phyloP scores from a whole-genome alignment of 2,888 invertebrate genomes.

The Catocala sponsa region DNA sequence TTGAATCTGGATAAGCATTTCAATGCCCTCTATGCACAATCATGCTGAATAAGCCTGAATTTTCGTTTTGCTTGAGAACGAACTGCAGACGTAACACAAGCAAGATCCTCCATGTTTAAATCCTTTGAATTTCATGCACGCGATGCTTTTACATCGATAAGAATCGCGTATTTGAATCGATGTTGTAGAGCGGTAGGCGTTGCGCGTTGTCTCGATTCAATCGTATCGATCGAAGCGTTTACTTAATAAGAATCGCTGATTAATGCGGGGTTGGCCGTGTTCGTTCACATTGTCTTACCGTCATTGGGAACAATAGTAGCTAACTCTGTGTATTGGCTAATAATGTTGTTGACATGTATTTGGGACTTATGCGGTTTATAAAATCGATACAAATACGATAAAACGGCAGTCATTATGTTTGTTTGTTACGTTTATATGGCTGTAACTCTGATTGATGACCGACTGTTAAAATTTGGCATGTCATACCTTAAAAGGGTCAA shows the following conservation, averaged over 20 bases:
- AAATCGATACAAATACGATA: too few species aligned
- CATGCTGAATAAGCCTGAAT: background rate
- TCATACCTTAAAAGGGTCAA: too few species aligned
- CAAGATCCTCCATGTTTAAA: background rate
- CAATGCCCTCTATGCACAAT: too few species aligned
- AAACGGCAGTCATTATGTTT: too few species aligned
- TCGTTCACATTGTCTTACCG: background rate
- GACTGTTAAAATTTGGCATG: too few species aligned
- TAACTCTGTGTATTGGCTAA: background rate
- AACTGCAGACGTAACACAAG: background rate
- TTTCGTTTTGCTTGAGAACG: background rate
- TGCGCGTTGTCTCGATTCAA: slow-evolving; percentile 14
- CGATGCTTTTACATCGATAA: slow-evolving; percentile 20
- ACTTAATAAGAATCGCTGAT: background rate
- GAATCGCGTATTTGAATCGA: slow-evolving; percentile 21
- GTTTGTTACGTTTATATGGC: too few species aligned
- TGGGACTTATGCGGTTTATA: too few species aligned
- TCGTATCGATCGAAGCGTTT: slow-evolving; percentile 4
- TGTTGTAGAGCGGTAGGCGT: slow-evolving; percentile 15
- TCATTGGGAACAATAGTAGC: background rate
- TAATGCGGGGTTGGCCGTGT: background rate
- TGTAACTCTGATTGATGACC: too few species aligned
- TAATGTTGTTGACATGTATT: too few species aligned
- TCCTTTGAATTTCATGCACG: slow-evolving; percentile 8
- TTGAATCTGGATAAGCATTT: too few species aligned